These are phyloP conservation scores for Lasiurus borealis DNA, from an alignment of 2,113 vertebrate species.

Conservation along the genomic window DNA sequence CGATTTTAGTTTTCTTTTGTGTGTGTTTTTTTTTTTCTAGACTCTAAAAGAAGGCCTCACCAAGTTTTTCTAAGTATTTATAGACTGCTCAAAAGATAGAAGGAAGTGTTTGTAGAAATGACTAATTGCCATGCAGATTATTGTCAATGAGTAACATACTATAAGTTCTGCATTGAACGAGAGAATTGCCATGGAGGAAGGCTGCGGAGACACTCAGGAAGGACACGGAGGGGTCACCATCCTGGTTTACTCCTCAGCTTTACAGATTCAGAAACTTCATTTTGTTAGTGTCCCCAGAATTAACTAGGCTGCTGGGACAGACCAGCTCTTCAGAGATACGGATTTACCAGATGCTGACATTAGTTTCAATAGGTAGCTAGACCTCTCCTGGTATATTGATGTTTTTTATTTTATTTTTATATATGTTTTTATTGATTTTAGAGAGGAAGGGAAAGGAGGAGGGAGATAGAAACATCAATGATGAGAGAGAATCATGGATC, in stretches of 20 bases:
- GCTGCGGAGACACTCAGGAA: neutral
- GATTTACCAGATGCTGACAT: neutral
- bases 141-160: neutral
- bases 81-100: neutral
- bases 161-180: neutral
- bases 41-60: constrained; percentile 9
- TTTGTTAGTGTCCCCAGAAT: neutral
- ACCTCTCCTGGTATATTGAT: constrained; percentile 19
- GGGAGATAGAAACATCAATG: no score
- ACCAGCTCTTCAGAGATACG: neutral
- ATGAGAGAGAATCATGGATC: no score
- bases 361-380: neutral
- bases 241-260: constrained; percentile 14
- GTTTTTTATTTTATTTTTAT: neutral
- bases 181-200: neutral
- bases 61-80: neutral
- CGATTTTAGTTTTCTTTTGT: neutral
- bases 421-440: no score
- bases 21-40: neutral
- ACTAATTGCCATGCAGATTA: neutral
- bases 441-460: no score
- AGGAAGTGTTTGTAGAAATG: constrained; percentile 25
- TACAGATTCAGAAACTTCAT: constrained; percentile 20
- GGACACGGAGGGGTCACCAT: neutral
- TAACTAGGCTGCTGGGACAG: neutral